Evolutionary conservation across 2,888 invertebrate genomes (phyloP), one percentile per base, ranked within the genome.

Genomic region (Azorinus chamasolen): DNA sequence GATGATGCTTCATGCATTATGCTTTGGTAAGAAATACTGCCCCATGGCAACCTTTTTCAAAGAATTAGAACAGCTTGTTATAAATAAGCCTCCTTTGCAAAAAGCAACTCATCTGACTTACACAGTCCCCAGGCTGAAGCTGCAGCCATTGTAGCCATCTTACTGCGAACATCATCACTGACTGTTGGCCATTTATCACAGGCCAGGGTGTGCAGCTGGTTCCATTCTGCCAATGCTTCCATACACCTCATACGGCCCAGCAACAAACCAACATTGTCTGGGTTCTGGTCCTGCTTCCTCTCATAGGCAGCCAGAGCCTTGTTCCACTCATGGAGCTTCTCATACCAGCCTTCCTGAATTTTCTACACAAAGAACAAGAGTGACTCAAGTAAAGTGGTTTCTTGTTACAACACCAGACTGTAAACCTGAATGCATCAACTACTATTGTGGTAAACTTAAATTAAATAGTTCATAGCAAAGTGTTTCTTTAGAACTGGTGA

Each of bases 281-380:
- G 89, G 55, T 91, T 86, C 57, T 87, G 81, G 54, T 91, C 91
- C 50, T 97, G 93, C 89, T 97, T 96, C 61, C 96, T 95, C 57
- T 96, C 95, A 89, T 99, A 99, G 0, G 98, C 95, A 77, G 96
- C 95, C 48, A 99, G 94, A 0, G 99, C 99, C 91, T 97, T 97
- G 88, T 99, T 98, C 99, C 99, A 99, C 91, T 99, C 98, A 93
- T 99, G 99, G 1, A 99, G 94, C 93, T 99, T 99, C 92, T 99
- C 99, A 93, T 99, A 99, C 99, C 99, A 99, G 8, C 97, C 95
- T 54, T 99, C 98, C 93, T 97, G 92, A 48, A 94, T 91, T 84
- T 90, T 91, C 92, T 32, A 32, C 4, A 32, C 5, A 32, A 32
- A 32, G 32, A 32, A 32, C 5, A 4, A 32, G 5, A 32, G 4